phyloP scores from a whole-genome alignment of 2,797 vertebrate species.

The Pterois miles region DNA sequence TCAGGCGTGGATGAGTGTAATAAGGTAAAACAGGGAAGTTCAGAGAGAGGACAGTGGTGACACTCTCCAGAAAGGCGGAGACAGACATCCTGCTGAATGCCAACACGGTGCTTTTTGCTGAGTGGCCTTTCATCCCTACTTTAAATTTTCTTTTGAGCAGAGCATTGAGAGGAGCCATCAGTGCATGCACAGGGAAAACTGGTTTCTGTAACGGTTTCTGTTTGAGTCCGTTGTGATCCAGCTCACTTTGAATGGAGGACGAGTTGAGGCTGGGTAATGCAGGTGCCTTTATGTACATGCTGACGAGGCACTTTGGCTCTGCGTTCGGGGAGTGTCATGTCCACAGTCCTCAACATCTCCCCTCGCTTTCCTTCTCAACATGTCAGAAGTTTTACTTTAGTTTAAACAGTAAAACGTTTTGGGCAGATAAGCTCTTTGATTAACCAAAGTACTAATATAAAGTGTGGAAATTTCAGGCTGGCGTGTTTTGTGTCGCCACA shows the following conservation, averaged over 20 bases:
- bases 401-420: not conserved
- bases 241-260: slow-evolving; percentile 27
- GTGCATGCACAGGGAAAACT: not conserved
- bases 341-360: slow-evolving; percentile 4
- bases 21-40: slow-evolving; percentile 26
- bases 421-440: not conserved
- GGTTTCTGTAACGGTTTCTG: slow-evolving; percentile 9
- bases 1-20: not conserved
- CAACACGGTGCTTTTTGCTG: slow-evolving; percentile 11
- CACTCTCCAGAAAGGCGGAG: slow-evolving; percentile 23
- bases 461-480: not conserved
- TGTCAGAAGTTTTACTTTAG: not conserved
- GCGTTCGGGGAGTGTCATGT: not conserved
- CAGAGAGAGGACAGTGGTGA: slow-evolving; percentile 46
- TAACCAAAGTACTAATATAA: not conserved
- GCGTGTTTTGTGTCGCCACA: not conserved
- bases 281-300: slow-evolving; percentile 23
- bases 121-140: slow-evolving; percentile 26
- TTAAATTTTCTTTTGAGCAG: slow-evolving; percentile 3
- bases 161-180: slow-evolving; percentile 1
- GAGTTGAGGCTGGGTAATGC: slow-evolving; percentile 3
- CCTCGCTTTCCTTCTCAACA: not conserved
- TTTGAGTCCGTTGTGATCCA: slow-evolving; percentile 34
- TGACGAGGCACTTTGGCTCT: slow-evolving; percentile 26
- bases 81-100: not conserved